Percentiles rank a stretch among this genome's conserved stretches.
Conservation (phyloP, 2,888 invertebrate species). For the Perizoma flavofasciatum region DNA sequence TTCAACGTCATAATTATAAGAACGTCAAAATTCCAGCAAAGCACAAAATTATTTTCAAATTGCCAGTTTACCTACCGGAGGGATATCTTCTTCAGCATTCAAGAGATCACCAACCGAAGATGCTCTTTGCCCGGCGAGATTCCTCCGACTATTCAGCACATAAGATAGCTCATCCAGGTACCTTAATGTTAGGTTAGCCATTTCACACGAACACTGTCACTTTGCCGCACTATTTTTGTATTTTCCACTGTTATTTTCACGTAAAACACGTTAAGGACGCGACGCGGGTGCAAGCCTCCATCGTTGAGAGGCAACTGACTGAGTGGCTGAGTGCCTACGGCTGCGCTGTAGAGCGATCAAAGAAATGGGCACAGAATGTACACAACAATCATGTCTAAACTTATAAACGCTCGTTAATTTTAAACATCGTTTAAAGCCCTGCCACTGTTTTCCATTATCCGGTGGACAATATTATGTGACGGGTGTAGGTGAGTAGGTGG, state of each 20-base stretch:
- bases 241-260: slow-evolving; percentile 18
- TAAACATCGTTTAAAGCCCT: too few species aligned
- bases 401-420: too few species aligned
- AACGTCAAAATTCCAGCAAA: slow-evolving; percentile 1
- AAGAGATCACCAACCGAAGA: slow-evolving; percentile 80
- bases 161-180: slow-evolving; percentile 81
- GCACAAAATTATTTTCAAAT: not conserved
- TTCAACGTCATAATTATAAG: too few species aligned
- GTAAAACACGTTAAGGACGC: not conserved
- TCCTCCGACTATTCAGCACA: slow-evolving; percentile 74
- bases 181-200: slow-evolving; percentile 77
- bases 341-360: slow-evolving; percentile 16
- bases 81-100: slow-evolving; percentile 71
- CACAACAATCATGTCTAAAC: too few species aligned
- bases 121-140: slow-evolving; percentile 72
- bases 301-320: slow-evolving; percentile 22
- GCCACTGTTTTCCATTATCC: too few species aligned
- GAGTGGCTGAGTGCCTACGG: not conserved
- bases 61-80: slow-evolving; percentile 60
- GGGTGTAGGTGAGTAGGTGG: too few species aligned
- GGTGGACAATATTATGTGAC: too few species aligned
- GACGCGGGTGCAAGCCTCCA: slow-evolving; percentile 17
- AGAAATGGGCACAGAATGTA: slow-evolving; percentile 16
- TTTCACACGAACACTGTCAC: slow-evolving; percentile 44
- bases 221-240: slow-evolving; percentile 10